A percentile compares a stretch with the other conserved stretches of the same genome.
Conservation (phyloP, 2,797 vertebrate species). For the Cyprinella venusta region DNA sequence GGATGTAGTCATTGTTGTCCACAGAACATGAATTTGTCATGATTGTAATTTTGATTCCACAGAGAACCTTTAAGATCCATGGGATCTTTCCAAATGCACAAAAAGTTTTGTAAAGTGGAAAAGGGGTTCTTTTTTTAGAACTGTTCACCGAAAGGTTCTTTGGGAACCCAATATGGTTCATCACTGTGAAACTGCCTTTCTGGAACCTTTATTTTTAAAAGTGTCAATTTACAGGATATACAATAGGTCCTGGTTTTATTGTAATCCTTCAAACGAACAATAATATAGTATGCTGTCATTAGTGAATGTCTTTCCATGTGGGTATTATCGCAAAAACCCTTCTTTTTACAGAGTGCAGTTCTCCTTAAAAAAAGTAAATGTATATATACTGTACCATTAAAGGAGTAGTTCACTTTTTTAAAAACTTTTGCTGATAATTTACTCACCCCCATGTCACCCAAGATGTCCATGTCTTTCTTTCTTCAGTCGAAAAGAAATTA, state of each 20-base stretch:
- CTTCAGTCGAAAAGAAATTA: too few species aligned
- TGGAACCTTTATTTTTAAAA: not conserved
- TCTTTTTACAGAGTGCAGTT: constrained; percentile 18
- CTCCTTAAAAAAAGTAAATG: not conserved
- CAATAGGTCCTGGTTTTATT: not conserved
- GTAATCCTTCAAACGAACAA: not conserved
- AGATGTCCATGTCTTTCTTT: too few species aligned
- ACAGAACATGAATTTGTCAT: not conserved
- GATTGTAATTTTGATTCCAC: not conserved
- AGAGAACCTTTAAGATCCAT: not conserved
- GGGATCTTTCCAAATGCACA: not conserved
- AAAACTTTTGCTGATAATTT: too few species aligned
- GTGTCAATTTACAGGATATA: not conserved
- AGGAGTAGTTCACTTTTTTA: too few species aligned
- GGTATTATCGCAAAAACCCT: constrained; percentile 8
- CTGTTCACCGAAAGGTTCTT: too few species aligned
- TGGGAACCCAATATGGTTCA: not conserved
- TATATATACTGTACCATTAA: too few species aligned
- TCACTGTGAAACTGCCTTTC: not conserved
- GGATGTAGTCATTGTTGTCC: not conserved
- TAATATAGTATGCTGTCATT: constrained; percentile 1
- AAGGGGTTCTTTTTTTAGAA: not conserved
- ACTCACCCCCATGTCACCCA: too few species aligned
- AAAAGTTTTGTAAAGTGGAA: not conserved
- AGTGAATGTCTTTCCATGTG: constrained; percentile 3